Base-by-base conservation (phyloP, 2,113 vertebrate species). In the Kryptolebias marmoratus region DNA sequence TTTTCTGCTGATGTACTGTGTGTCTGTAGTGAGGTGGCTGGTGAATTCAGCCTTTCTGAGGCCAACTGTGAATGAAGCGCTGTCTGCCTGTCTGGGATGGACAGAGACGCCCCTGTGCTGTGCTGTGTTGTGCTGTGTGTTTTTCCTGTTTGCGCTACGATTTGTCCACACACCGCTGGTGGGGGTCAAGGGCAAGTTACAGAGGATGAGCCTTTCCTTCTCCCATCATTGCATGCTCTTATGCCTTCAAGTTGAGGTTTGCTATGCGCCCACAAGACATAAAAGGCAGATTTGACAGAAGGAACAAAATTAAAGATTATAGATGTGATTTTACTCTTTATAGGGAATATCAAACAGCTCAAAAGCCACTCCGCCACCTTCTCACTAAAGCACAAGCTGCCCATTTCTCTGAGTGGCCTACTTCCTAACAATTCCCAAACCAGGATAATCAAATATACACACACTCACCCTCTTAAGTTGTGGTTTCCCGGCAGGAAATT, bases 81-180 rank as follows among this genome's bases (percentile, higher is more conserved):
- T 87, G 79, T 85, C 73, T 78, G 55, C 55, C 52, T 75, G 57
- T 62, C 62, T 7, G 4, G 52, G 11, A 36, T 68, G 22, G 67
- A 82, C 85, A 91, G 77, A 86, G 77, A 86, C 68, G 73, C 60
- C 61, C 81, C 86, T 88, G 84, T 89, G 54, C 73, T 60, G 59
- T 15, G 2, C 57, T 75, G 68, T 76, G 64, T 55, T 60, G 59
- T 15, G 2, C 57, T 75, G 68, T 76, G 64, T 55, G 45, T 76
- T 77, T 78, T 71, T 15, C 22, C 77, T 75, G 73, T 84, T 85
- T 85, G 63, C 69, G 73, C 61, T 76, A n/a, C 59, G 63, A 31
- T 63, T 28, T 57, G 58, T 58, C 45, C 13, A 76, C n/a, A 45
- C 58, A 49, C 0, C 3, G 1, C 49, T 12, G 30, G 30, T 9